Percentiles rank a stretch among this genome's conserved stretches.
These are phyloP conservation scores for Lepidurus couesii DNA, from an alignment of 1,140 invertebrate genomes.

Conservation along the genomic window DNA sequence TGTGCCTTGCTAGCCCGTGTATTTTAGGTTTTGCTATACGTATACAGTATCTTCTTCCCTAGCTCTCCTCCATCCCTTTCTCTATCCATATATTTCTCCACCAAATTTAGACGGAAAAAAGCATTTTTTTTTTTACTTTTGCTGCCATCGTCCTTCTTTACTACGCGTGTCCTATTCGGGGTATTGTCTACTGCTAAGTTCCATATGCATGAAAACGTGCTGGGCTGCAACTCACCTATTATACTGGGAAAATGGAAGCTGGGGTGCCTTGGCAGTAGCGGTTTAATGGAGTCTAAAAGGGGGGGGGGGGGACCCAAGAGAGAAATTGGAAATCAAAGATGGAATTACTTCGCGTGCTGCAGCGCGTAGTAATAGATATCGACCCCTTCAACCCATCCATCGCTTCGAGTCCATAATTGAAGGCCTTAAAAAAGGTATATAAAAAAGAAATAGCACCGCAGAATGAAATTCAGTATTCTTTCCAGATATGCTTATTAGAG, in stretches of 20 bases:
- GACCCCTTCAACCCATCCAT: not conserved
- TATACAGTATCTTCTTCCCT: not conserved
- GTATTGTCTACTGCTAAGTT: constrained; percentile 9
- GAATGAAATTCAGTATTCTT: not conserved
- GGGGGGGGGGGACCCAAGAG: not conserved
- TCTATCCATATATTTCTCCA: too few species aligned
- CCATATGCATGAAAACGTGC: constrained; percentile 13
- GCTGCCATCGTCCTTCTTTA: not conserved
- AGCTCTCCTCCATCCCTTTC: not conserved
- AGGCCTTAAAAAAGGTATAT: not conserved
- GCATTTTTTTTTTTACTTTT: not conserved
- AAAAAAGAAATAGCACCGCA: not conserved
- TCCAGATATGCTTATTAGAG: not conserved
- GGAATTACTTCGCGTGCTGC: not conserved
- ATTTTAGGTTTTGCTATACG: not conserved
- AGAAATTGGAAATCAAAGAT: constrained; percentile 22
- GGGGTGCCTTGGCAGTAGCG: not conserved
- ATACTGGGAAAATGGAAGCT: not conserved
- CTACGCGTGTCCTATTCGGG: not conserved
- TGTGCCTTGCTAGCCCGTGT: not conserved
- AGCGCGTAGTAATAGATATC: not conserved
- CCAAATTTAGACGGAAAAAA: not conserved
- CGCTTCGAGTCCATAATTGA: not conserved
- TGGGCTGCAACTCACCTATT: constrained; percentile 6
- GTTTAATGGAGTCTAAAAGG: not conserved